A percentile compares a stretch with the other conserved stretches of the same genome.
Evolutionary conservation across 92 coral and sea anemone species (phyloP).

Genomic region (Zoanthus sociatus): DNA sequence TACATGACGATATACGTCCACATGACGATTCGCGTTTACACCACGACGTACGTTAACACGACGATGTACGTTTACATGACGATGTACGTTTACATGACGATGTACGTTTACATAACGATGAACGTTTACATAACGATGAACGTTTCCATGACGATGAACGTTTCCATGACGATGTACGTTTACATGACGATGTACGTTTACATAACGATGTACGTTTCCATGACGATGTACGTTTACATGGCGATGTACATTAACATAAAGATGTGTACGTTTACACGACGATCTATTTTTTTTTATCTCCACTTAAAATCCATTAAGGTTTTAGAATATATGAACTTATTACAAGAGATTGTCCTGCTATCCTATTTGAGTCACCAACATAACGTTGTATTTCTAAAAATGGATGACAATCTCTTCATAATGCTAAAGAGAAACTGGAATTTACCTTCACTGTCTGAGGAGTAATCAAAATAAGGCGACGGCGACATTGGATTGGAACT

Average conservation of each 20-base stretch:
- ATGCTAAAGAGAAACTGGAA: background rate
- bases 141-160: background rate
- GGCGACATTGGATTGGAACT: constrained; percentile 94
- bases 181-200: no score
- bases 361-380: background rate
- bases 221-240: background rate
- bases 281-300: no score
- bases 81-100: no score
- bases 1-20: no score
- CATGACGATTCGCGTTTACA: no score
- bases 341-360: no score
- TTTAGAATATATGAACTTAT: no score
- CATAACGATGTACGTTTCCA: background rate
- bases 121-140: background rate
- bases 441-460: constrained; percentile 83
- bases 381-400: background rate
- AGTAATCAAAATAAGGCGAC: constrained; percentile 42
- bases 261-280: background rate
- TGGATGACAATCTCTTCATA: background rate
- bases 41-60: background rate
- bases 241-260: no score
- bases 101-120: no score
- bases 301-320: background rate
- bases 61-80: background rate
- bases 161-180: no score